Evolutionary conservation across 2,113 vertebrate genomes (phyloP), one percentile per base, ranked within the genome.

Genomic region (Melanocharis versteri): DNA sequence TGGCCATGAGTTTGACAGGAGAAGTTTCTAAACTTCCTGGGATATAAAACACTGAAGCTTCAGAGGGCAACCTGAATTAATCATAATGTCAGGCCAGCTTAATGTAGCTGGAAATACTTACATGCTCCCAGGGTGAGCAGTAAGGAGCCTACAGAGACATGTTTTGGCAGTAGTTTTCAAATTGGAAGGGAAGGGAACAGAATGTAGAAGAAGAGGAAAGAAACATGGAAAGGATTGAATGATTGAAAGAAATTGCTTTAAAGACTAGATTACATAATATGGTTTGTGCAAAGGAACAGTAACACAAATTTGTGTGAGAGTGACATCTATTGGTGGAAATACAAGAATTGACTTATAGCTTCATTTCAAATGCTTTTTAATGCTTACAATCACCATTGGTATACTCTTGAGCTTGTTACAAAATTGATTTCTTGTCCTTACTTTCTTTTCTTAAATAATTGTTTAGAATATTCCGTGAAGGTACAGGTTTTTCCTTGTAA

Each of bases 271-370:
- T 64, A 23, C 10, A 1, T 23, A n/a, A 33, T 18, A 30, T 2
- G 62, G 24, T 62, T 81, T 47, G 73, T 91, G 53, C 35, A 42
- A 75, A 64, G 45, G 68, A 56, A 35, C 48, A 12, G 23, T 71
- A 39, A 30, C 12, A 62, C 20, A 53, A 58, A 60, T 64, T 44
- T 94, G 83, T 76, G n/a, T 57, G 95, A 97, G 80, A 97, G 94
- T 83, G 97, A 97, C 97, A 97, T 78, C 97, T 98, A 30, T 82
- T 97, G 98, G 95, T 83, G 89, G 39, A 71, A 87, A 73, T 30
- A 61, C 18, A 48, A 27, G 39, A 84, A 27, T 10, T 72, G 9
- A 42, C 50, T 62, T 42, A 37, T 27, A 71, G 77, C 30, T 65
- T 17, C 7, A 30, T 53, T 65, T 56, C 3, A 31, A 83, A 81